Percentiles rank a stretch among this genome's conserved stretches.
phyloP scores from a whole-genome alignment of 2,888 invertebrate species.

The Phortica magna region DNA sequence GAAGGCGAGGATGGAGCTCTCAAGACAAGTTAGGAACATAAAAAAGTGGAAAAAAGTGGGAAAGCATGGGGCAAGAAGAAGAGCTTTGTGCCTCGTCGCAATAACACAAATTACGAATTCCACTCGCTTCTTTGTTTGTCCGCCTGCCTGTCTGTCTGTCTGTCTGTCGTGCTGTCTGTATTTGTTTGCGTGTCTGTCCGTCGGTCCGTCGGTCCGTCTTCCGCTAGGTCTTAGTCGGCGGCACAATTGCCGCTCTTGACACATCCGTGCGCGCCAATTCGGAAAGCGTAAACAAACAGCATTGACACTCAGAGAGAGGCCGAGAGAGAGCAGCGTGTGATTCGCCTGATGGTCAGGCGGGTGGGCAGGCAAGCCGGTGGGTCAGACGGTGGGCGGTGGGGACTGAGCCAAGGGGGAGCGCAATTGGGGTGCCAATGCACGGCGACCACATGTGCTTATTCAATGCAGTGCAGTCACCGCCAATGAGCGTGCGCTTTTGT shows the following conservation, averaged over 20 bases:
- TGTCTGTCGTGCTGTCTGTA: not conserved
- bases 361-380: not conserved
- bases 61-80: conserved; percentile 2
- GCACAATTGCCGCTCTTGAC: not conserved
- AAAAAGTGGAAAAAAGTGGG: not conserved
- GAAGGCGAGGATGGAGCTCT: not conserved
- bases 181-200: not conserved
- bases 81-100: conserved; percentile 11
- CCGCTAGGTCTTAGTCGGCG: not conserved
- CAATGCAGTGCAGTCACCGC: not conserved
- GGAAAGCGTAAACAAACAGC: conserved; percentile 20
- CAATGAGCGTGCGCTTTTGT: conserved; percentile 25
- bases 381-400: not conserved
- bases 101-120: conserved; percentile 29
- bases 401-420: not conserved
- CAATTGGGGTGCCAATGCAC: not conserved
- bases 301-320: not conserved
- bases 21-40: not conserved
- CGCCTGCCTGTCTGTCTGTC: not conserved
- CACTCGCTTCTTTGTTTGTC: not conserved
- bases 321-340: too few species aligned
- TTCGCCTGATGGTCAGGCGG: not conserved
- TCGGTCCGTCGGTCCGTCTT: not conserved
- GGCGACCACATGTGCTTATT: conserved; percentile 11
- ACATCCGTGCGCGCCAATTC: not conserved